Base-by-base conservation (phyloP, 2,888 invertebrate species). In the Eupithecia vulgata region DNA sequence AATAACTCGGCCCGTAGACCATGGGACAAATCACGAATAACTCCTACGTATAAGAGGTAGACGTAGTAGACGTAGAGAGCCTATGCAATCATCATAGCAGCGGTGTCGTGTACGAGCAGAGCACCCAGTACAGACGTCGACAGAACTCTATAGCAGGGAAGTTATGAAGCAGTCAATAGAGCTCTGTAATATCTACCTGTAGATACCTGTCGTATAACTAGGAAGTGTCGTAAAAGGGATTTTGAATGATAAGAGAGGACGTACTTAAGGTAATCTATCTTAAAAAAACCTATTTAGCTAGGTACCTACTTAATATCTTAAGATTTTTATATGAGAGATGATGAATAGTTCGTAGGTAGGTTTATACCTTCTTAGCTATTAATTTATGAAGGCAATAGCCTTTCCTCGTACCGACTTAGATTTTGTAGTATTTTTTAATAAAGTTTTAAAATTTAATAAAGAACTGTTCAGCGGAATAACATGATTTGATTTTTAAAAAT, bases 141-240 rank as follows among this genome's bases (percentile, higher is more conserved):
- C 34, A 34, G 61, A 61, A 61, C 61, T 61, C 61, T 34, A 61
- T 61, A 34, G 61, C 30, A 7, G 61, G 61, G 61, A 61, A 61
- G 17, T 34, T 61, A 61, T 17, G 30, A 30, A 34, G 61, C 17
- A 17, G 17, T 17, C 34, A 10, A 12, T 52, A 52, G 12, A 21
- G 59, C 59, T 15, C 15, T 7, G 7, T 30, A 30, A 30, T 30
- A 30, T 34, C 30, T 34, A 7, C 15, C 5, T 30, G 48, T 48
- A n/a, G 7, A 1, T 45, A 30, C 25, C 59, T 59, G 59, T 59
- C 59, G 59, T 59, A 13, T 13, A 61, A 61, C 59, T 61, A 34
- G 34, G 34, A 15, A 30, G 15, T 10, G 34, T 15, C 59, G 59
- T 61, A 61, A 61, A 61, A 34, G 59, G 30, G 30, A 61, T 30